phyloP scores from a whole-genome alignment of 2,888 invertebrate genomes.

The Plebejus melissa region DNA sequence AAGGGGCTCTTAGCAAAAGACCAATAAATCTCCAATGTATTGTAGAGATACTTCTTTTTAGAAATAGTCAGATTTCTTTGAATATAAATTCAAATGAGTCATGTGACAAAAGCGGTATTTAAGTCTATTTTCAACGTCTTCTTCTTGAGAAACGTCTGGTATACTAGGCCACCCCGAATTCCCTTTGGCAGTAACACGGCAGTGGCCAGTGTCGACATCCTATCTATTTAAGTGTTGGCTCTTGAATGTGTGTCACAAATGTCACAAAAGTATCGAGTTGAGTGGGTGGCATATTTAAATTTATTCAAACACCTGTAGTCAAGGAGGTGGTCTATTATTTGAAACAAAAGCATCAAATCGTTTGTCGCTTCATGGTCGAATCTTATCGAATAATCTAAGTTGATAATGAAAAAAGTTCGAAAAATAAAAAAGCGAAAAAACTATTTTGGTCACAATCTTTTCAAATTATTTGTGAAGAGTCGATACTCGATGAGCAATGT shows the following conservation, averaged over 20 bases:
- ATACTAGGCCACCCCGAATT: neutral
- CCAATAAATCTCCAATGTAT: neutral
- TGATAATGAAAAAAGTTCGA: neutral
- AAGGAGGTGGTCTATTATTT: neutral
- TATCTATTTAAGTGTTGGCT: conserved; percentile 23
- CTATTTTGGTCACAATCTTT: neutral
- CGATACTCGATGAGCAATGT: neutral
- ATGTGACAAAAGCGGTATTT: neutral
- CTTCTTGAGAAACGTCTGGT: neutral
- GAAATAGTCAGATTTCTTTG: neutral
- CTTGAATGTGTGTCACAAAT: conserved; percentile 20
- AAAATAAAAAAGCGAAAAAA: too few relatives aligned
- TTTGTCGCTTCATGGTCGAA: neutral
- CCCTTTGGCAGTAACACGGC: neutral
- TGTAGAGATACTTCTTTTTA: neutral
- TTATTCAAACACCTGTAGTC: conserved; percentile 7
- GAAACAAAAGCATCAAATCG: neutral
- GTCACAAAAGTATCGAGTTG: neutral
- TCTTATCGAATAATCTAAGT: neutral
- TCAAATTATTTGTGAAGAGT: neutral
- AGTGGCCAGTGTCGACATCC: conserved; percentile 17
- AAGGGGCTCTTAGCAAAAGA: neutral
- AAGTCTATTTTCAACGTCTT: neutral
- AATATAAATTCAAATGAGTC: neutral
- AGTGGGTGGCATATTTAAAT: neutral